A percentile compares a stretch with the other conserved stretches of the same genome.
phyloP scores from a whole-genome alignment of 2,797 vertebrate species.

The Euphonia xanthogaster region DNA sequence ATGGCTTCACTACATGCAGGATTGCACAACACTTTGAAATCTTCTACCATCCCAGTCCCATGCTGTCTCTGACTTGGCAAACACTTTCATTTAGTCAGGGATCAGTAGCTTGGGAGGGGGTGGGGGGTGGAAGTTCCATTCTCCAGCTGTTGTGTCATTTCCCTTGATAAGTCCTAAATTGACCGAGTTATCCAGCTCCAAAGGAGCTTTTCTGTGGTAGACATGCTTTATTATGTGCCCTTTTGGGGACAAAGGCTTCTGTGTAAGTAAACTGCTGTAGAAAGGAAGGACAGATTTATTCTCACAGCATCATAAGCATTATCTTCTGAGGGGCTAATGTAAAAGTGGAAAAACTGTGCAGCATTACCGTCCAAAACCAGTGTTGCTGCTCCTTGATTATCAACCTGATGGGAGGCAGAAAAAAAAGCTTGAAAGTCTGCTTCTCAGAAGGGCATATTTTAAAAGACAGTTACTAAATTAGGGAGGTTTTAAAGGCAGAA shows the following conservation, averaged over 20 bases:
- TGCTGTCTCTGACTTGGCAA: slow-evolving; percentile 64
- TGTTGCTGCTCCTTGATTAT: neutral
- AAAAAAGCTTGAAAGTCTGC: slow-evolving; percentile 12
- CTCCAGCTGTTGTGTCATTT: slow-evolving; percentile 81
- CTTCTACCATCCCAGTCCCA: slow-evolving; percentile 46
- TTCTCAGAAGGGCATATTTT: neutral
- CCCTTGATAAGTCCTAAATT: slow-evolving; percentile 82
- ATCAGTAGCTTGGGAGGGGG: slow-evolving; percentile 53
- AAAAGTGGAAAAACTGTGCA: slow-evolving; percentile 48
- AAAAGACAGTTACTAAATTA: slow-evolving; percentile 1
- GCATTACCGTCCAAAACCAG: slow-evolving; percentile 7
- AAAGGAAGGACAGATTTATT: slow-evolving; percentile 59
- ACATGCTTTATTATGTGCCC: slow-evolving; percentile 74
- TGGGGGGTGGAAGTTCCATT: slow-evolving; percentile 20
- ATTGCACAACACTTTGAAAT: slow-evolving; percentile 66
- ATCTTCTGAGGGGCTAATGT: slow-evolving; percentile 56
- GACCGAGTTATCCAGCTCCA: slow-evolving; percentile 75
- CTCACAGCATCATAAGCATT: slow-evolving; percentile 53
- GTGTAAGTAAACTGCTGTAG: slow-evolving; percentile 58
- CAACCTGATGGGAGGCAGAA: neutral
- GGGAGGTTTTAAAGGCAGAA: neutral
- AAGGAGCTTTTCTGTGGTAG: slow-evolving; percentile 74
- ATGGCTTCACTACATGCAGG: slow-evolving; percentile 40
- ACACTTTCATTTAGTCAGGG: slow-evolving; percentile 72
- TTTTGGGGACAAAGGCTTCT: slow-evolving; percentile 73